Evolutionary conservation across 2,888 invertebrate species (phyloP).

Genomic region (Pachydiplax longipennis): DNA sequence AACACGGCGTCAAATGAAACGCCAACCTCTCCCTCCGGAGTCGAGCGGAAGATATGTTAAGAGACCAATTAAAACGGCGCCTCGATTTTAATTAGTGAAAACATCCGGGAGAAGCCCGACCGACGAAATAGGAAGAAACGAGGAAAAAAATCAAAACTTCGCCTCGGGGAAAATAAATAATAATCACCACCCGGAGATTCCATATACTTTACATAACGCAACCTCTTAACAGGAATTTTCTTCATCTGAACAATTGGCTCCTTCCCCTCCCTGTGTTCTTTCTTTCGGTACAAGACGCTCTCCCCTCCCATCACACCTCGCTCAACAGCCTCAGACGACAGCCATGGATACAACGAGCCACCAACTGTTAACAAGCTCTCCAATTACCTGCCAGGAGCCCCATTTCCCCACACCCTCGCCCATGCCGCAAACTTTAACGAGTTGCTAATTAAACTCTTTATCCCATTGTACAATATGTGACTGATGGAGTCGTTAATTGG

Average conservation of each 20-base stretch:
- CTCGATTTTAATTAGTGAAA: constrained; percentile 37
- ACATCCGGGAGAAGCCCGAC: background rate
- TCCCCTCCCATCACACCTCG: background rate
- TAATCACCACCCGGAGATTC: background rate
- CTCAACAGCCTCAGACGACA: constrained; percentile 8
- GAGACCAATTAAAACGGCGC: constrained; percentile 22
- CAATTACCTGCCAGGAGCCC: constrained; percentile 30
- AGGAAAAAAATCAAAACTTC: background rate
- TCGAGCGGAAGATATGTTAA: constrained; percentile 7
- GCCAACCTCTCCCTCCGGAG: background rate
- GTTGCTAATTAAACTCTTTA: constrained; percentile 41
- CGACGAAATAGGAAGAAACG: background rate
- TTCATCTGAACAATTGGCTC: background rate
- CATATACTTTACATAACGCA: background rate
- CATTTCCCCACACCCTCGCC: background rate
- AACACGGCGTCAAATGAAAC: too few species aligned
- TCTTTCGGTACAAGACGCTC: background rate
- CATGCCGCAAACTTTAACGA: constrained; percentile 34
- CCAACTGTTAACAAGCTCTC: constrained; percentile 44
- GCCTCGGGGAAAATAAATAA: background rate
- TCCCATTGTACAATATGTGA: constrained; percentile 38
- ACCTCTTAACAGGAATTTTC: background rate
- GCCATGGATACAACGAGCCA: constrained; percentile 12
- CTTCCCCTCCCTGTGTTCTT: background rate
- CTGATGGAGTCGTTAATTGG: constrained; percentile 44